Conservation (phyloP, 2,113 vertebrate genomes). For the Melospiza melodia region DNA sequence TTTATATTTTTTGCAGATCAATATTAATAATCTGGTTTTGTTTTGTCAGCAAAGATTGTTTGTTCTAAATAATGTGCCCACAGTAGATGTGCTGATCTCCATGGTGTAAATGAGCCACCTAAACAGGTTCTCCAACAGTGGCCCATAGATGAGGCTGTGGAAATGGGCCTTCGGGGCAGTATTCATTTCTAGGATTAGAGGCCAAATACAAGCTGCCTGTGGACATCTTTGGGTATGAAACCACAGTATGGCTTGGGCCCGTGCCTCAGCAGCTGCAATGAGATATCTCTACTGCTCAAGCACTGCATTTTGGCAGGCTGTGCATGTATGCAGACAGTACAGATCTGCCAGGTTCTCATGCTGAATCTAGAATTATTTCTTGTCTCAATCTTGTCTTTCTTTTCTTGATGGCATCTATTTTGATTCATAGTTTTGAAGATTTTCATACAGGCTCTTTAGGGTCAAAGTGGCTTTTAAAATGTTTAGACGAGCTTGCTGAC, state of each 20-base stretch:
- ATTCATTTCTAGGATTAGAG: not conserved
- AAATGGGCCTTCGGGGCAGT: not conserved
- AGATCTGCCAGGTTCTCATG: not conserved
- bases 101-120: not conserved
- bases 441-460: not conserved
- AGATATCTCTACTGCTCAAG: not conserved
- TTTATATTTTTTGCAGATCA: not conserved
- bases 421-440: not conserved
- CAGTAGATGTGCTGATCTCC: not conserved
- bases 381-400: not conserved
- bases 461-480: not conserved
- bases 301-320: not conserved
- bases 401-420: not conserved
- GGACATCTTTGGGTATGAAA: not conserved
- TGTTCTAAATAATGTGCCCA: not conserved
- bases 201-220: not conserved
- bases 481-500: not conserved
- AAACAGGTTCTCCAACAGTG: not conserved
- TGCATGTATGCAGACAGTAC: not conserved
- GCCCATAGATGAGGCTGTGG: not conserved
- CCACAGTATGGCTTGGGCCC: not conserved
- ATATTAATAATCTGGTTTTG: not conserved
- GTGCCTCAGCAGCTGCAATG: not conserved
- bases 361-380: not conserved
- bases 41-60: not conserved